phyloP scores from a whole-genome alignment of 2,888 invertebrate genomes.

The Zhuqinia jingwanae region DNA sequence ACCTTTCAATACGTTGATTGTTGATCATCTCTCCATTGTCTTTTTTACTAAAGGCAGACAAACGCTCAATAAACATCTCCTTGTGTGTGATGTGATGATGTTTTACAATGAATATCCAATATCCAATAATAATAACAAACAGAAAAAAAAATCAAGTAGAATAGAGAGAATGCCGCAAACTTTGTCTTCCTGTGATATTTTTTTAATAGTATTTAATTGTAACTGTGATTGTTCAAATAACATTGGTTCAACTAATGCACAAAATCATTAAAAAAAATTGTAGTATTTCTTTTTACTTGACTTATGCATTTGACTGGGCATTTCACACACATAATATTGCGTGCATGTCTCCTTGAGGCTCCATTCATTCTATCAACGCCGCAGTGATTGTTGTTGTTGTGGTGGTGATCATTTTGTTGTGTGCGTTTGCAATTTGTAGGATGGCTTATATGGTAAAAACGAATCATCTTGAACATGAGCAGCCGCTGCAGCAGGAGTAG shows the following conservation, averaged over 20 bases:
- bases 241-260: constrained; percentile 4
- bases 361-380: neutral
- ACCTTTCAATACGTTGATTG: constrained; percentile 35
- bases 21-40: constrained; percentile 37
- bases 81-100: neutral
- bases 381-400: neutral
- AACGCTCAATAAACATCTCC: neutral
- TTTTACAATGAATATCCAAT: neutral
- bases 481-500: neutral
- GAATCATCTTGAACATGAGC: constrained; percentile 12
- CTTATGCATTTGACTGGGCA: neutral
- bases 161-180: neutral
- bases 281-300: neutral
- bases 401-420: too few species aligned
- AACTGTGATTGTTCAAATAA: constrained; percentile 27
- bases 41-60: neutral
- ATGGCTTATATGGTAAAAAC: constrained; percentile 42
- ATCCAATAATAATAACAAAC: neutral
- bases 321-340: neutral
- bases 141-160: neutral
- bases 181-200: neutral
- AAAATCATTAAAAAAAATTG: constrained; percentile 28
- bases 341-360: constrained; percentile 23
- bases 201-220: constrained; percentile 30
- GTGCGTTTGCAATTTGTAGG: constrained; percentile 48